A percentile compares a stretch with the other conserved stretches of the same genome.
Conservation (phyloP, 1,140 invertebrate genomes). For the Zaprionus capensis region DNA sequence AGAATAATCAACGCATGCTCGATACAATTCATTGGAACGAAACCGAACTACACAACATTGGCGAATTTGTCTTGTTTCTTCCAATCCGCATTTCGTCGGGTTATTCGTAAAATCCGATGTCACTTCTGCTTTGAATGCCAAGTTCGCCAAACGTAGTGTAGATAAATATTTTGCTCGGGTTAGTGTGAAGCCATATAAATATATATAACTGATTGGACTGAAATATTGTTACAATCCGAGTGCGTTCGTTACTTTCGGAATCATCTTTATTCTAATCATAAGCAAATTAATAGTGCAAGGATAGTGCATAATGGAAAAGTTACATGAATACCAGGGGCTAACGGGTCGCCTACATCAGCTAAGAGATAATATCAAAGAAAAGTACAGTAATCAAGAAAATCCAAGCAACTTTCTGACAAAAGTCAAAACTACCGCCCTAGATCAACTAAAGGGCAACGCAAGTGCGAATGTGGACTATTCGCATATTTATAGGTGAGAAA, state of each 20-base stretch:
- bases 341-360: conserved; percentile 89
- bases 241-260: conserved; percentile 1
- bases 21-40: conserved; percentile 46
- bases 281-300: conserved; percentile 8
- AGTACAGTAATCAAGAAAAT: conserved; percentile 86
- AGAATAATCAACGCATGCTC: conserved; percentile 56
- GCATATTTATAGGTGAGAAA: conserved; percentile 90
- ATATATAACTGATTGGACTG: conserved; percentile 19
- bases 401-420: conserved; percentile 85
- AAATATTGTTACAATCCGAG: conserved; percentile 9
- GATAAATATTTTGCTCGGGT: conserved; percentile 16
- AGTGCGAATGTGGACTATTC: conserved; percentile 87
- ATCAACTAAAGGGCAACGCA: conserved; percentile 74
- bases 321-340: conserved; percentile 91
- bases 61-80: conserved; percentile 31
- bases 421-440: conserved; percentile 56
- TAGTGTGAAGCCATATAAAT: conserved; percentile 44
- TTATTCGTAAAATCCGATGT: conserved; percentile 22
- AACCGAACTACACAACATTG: not conserved
- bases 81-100: not conserved
- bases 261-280: not conserved
- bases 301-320: conserved; percentile 88
- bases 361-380: conserved; percentile 87
- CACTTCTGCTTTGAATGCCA: conserved; percentile 41
- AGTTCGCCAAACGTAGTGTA: conserved; percentile 30